Conservation (phyloP, 2,113 vertebrate species). For the Mola mola region DNA sequence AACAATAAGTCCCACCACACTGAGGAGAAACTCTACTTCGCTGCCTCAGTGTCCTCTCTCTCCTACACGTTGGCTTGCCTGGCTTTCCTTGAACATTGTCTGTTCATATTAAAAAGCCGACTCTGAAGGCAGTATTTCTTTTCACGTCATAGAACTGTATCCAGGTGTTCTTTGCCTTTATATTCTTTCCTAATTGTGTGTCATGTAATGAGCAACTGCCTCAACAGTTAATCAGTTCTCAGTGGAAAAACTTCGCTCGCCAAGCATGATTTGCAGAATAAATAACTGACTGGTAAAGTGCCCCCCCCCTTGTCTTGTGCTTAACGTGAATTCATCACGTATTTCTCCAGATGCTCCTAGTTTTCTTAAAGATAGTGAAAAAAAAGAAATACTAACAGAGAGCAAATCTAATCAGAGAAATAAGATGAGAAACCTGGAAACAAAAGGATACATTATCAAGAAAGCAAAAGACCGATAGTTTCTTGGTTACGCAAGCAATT, state of each 20-base stretch:
- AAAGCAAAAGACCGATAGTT: too few species aligned
- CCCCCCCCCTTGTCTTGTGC: too few species aligned
- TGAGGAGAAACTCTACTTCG: constrained; percentile 78
- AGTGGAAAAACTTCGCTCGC: background rate
- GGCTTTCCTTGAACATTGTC: background rate
- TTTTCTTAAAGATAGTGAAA: too few species aligned
- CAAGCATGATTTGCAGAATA: background rate
- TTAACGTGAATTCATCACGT: too few species aligned
- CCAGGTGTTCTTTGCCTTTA: constrained; percentile 1
- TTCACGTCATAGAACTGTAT: background rate
- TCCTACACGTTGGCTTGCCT: constrained; percentile 27
- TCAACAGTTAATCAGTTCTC: constrained; percentile 43
- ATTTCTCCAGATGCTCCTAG: too few species aligned
- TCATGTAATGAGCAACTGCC: constrained; percentile 37
- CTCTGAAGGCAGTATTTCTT: background rate
- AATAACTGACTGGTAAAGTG: too few species aligned
- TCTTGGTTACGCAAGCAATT: too few species aligned
- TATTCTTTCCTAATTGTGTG: background rate
- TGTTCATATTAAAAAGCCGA: background rate
- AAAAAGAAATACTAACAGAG: too few species aligned
- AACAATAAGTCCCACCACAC: constrained; percentile 77
- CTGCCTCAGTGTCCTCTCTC: constrained; percentile 79
- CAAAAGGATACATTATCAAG: too few species aligned
- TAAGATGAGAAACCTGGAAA: too few species aligned
- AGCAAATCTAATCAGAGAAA: too few species aligned